These are phyloP conservation scores for Muscicapa adusta DNA, from an alignment of 2,113 vertebrate genomes.

Conservation along the genomic window DNA sequence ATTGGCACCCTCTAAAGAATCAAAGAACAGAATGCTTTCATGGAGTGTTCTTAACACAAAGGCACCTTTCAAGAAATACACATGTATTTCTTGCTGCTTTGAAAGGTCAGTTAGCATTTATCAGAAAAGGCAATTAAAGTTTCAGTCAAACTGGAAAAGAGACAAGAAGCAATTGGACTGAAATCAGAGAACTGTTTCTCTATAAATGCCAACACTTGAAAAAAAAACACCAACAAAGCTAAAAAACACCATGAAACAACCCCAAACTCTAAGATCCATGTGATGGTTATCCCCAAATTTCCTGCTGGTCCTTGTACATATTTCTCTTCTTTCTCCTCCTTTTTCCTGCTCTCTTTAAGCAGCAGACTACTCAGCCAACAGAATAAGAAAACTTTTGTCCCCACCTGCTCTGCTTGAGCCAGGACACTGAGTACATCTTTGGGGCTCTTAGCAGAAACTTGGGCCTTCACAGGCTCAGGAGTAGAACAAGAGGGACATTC, in stretches of 20 bases:
- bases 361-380: not conserved
- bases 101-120: conserved; percentile 35
- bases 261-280: not conserved
- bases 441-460: not conserved
- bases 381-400: not conserved
- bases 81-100: not conserved
- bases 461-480: not conserved
- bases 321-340: not conserved
- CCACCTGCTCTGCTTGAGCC: not conserved
- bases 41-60: not conserved
- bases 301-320: not conserved
- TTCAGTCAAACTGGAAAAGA: conserved; percentile 22
- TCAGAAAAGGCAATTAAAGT: conserved; percentile 33
- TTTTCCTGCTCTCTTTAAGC: not conserved
- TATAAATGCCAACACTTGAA: not conserved
- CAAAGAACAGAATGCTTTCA: not conserved
- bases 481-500: not conserved
- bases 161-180: not conserved
- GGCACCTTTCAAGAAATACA: conserved; percentile 37
- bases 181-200: not conserved
- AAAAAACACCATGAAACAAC: not conserved
- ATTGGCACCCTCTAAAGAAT: not conserved
- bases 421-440: not conserved
- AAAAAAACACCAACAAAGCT: not conserved
- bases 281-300: not conserved